Evolutionary conservation across 2,113 vertebrate species (phyloP).

Genomic region (Tympanuchus pallidicinctus): DNA sequence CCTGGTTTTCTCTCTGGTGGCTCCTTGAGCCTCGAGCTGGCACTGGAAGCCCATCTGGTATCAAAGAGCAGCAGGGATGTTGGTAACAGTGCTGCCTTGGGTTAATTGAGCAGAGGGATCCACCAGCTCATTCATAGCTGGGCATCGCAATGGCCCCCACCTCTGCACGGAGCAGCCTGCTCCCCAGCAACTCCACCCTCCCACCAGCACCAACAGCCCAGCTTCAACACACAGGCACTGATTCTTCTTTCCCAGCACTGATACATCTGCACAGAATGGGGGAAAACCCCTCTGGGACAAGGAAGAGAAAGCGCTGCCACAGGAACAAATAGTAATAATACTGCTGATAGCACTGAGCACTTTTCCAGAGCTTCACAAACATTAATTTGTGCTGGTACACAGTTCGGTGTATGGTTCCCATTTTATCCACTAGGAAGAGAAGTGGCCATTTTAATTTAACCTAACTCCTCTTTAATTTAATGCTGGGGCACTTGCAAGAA

Average conservation of each 20-base stretch:
- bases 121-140: background rate
- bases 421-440: slow-evolving; percentile 30
- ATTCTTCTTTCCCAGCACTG: slow-evolving; percentile 6
- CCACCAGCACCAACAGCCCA: accelerated
- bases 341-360: slow-evolving; percentile 58
- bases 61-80: background rate
- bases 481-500: background rate
- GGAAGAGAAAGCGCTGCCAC: slow-evolving; percentile 60
- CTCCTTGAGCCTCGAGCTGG: background rate
- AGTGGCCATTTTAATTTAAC: slow-evolving; percentile 23
- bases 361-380: slow-evolving; percentile 63
- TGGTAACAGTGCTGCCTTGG: background rate
- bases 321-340: slow-evolving; percentile 64
- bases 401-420: background rate
- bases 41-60: background rate
- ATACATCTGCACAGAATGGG: slow-evolving; percentile 29
- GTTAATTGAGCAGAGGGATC: background rate
- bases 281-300: slow-evolving; percentile 41
- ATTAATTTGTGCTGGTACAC: slow-evolving; percentile 64
- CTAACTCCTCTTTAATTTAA: slow-evolving; percentile 55
- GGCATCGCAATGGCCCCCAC: background rate
- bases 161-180: background rate
- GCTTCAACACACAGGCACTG: background rate
- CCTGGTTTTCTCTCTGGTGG: background rate
- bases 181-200: background rate